phyloP scores from a whole-genome alignment of 2,797 vertebrate species.

The Hephaestus fuliginosus region DNA sequence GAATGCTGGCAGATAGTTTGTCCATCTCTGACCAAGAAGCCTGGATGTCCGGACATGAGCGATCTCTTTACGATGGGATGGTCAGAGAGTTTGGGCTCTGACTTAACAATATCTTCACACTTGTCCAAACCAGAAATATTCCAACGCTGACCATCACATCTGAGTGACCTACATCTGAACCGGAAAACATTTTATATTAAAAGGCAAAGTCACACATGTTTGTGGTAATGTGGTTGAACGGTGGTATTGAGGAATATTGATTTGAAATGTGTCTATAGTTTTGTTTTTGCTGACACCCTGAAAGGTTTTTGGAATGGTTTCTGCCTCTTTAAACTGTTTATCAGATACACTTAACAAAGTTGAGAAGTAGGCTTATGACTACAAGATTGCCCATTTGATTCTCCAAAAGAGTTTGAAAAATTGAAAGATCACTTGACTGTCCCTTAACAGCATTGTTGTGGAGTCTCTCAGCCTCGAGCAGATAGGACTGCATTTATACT shows the following conservation, averaged over 20 bases:
- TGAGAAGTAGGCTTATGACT: no score
- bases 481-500: neutral
- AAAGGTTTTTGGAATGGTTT: neutral
- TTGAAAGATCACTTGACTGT: neutral
- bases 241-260: conserved; percentile 45
- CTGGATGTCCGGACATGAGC: conserved; percentile 57
- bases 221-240: conserved; percentile 62
- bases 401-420: no score
- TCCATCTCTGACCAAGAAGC: conserved; percentile 43
- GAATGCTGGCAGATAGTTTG: conserved; percentile 59
- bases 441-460: neutral
- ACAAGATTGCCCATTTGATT: no score
- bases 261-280: conserved; percentile 52
- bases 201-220: conserved; percentile 61
- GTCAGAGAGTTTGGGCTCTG: conserved; percentile 43
- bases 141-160: conserved; percentile 55
- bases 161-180: conserved; percentile 58
- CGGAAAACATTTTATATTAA: conserved; percentile 47
- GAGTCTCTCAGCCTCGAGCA: neutral
- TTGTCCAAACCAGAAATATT: conserved; percentile 81
- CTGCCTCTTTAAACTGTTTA: conserved; percentile 40
- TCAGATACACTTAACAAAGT: no score
- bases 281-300: conserved; percentile 46
- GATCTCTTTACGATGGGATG: conserved; percentile 62
- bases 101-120: conserved; percentile 61